Percentiles rank a stretch among this genome's conserved stretches.
phyloP scores from a whole-genome alignment of 2,113 vertebrate genomes.

The Perca schrenkii region DNA sequence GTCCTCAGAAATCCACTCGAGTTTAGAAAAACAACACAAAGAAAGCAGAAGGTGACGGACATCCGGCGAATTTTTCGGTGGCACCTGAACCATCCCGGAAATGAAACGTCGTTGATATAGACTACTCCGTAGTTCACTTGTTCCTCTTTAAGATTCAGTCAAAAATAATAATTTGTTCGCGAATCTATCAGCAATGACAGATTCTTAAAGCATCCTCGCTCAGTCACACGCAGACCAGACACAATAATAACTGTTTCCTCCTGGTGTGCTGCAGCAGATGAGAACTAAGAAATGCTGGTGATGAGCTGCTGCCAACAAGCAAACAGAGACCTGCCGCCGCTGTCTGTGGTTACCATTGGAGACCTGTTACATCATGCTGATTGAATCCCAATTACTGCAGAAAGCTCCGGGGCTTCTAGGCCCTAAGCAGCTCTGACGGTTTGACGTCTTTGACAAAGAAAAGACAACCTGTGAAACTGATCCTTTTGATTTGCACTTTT shows the following conservation, averaged over 20 bases:
- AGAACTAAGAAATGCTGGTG: neutral
- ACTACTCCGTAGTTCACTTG: too few relatives aligned
- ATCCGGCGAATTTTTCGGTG: too few relatives aligned
- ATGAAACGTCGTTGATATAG: too few relatives aligned
- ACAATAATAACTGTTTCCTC: neutral
- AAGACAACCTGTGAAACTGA: neutral
- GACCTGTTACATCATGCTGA: constrained; percentile 30
- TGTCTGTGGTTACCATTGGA: constrained; percentile 21
- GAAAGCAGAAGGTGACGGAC: too few relatives aligned
- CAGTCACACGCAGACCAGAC: neutral
- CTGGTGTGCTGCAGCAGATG: neutral
- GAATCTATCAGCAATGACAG: too few relatives aligned
- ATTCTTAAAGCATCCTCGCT: constrained; percentile 6
- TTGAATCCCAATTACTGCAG: constrained; percentile 36
- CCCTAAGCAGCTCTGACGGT: neutral
- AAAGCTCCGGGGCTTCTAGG: neutral
- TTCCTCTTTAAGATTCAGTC: too few relatives aligned
- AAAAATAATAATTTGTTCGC: too few relatives aligned
- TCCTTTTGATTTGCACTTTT: neutral
- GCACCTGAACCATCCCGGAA: too few relatives aligned
- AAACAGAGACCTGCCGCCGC: neutral
- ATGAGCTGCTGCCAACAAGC: constrained; percentile 40
- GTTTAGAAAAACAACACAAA: too few relatives aligned
- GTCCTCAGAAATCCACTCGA: too few relatives aligned
- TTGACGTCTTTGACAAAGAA: neutral